Conservation (phyloP, 2,888 invertebrate genomes). For the Idaea biselata region DNA sequence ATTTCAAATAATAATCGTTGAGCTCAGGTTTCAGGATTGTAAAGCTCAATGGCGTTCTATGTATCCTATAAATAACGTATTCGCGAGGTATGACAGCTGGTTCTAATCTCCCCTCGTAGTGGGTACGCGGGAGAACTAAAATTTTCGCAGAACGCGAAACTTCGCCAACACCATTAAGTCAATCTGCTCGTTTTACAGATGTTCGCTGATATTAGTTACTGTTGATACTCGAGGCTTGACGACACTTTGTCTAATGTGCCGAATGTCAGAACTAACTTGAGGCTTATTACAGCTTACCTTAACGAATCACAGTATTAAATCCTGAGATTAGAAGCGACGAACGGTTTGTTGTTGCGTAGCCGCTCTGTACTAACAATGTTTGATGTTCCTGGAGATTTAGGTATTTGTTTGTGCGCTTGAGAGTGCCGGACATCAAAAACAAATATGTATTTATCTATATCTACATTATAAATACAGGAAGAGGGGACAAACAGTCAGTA, state of each 20-base stretch:
- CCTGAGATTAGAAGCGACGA: background rate
- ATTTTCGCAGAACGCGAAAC: slow-evolving; percentile 64
- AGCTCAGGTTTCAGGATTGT: too few relatives aligned
- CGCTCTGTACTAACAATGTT: too few relatives aligned
- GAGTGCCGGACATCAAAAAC: too few relatives aligned
- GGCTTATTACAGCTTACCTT: background rate
- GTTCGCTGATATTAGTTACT: slow-evolving; percentile 60
- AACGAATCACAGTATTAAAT: background rate
- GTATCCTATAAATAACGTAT: slow-evolving; percentile 62
- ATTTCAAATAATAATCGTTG: too few relatives aligned
- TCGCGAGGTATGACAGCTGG: slow-evolving; percentile 74
- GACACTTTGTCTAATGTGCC: slow-evolving; percentile 13
- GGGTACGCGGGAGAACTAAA: slow-evolving; percentile 63
- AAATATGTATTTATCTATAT: too few relatives aligned
- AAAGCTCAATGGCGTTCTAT: slow-evolving; percentile 28
- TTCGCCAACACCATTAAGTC: slow-evolving; percentile 76
- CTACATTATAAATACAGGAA: too few relatives aligned
- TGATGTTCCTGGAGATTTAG: too few relatives aligned
- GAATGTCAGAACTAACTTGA: background rate
- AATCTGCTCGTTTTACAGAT: slow-evolving; percentile 76
- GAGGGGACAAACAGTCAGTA: too few relatives aligned
- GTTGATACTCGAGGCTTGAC: background rate
- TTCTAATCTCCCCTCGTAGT: slow-evolving; percentile 65
- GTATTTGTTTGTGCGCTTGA: too few relatives aligned
- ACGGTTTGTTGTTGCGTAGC: background rate